Evolutionary conservation across 2,797 vertebrate genomes (phyloP).

Genomic region (Smutsia gigantea): DNA sequence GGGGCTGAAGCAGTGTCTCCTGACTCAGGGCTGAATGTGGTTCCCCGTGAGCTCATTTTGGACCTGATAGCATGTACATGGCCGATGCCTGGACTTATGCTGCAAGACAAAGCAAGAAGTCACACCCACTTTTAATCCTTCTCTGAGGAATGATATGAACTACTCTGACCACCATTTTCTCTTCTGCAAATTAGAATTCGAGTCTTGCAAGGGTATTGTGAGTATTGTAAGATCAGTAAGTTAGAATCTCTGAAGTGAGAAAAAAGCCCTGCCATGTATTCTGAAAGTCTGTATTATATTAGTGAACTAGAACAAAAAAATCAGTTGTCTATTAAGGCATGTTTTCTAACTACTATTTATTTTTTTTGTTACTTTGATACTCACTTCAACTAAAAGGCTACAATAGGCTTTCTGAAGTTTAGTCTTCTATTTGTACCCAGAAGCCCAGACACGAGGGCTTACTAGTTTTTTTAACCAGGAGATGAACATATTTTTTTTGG

Average conservation of each 20-base stretch:
- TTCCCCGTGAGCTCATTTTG: not conserved
- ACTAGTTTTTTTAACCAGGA: not conserved
- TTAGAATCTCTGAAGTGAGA: not conserved
- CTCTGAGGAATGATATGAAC: not conserved
- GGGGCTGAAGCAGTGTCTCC: too few species aligned
- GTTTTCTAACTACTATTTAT: not conserved
- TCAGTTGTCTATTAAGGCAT: not conserved
- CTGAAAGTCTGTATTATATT: not conserved
- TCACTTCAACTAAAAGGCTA: not conserved
- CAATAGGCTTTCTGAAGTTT: not conserved
- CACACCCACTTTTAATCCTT: not conserved
- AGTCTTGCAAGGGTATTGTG: not conserved
- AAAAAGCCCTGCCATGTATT: not conserved
- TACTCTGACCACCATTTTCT: not conserved
- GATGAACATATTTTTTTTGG: not conserved
- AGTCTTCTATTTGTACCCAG: not conserved
- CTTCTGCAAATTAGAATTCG: not conserved
- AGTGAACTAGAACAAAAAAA: not conserved
- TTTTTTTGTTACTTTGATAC: not conserved
- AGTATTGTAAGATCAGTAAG: not conserved
- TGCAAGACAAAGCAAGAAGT: not conserved
- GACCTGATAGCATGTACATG: not conserved
- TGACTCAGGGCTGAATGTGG: not conserved
- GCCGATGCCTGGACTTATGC: not conserved
- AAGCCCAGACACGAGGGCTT: not conserved